Evolutionary conservation across 1,140 invertebrate genomes (phyloP).

Genomic region (Pentalonia nigronervosa): DNA sequence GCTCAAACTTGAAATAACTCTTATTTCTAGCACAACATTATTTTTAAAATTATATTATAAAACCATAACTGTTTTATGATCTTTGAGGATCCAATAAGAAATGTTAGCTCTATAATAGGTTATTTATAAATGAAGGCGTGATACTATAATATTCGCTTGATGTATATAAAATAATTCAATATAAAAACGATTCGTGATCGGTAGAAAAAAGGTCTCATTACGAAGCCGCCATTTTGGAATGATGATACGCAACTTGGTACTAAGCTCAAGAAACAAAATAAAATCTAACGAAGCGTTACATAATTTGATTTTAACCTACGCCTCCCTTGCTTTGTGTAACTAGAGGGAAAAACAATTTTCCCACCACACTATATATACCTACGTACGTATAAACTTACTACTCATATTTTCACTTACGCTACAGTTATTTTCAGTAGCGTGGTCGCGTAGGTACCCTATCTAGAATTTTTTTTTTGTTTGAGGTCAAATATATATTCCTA

Average conservation of each 20-base stretch:
- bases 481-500: not conserved
- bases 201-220: conserved; percentile 16
- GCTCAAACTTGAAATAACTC: not conserved
- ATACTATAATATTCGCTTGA: not conserved
- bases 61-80: not conserved
- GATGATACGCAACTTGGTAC: conserved; percentile 41
- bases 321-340: conserved; percentile 48
- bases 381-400: not conserved
- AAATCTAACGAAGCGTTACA: conserved; percentile 51
- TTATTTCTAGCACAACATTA: not conserved
- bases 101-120: not conserved
- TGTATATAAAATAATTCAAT: not conserved
- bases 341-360: conserved; percentile 52
- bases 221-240: conserved; percentile 42
- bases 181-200: conserved; percentile 29
- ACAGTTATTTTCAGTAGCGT: not conserved
- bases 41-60: not conserved
- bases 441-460: not conserved
- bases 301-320: conserved; percentile 53
- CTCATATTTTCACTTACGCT: conserved; percentile 16
- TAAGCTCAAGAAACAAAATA: conserved; percentile 41
- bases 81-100: not conserved
- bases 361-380: conserved; percentile 17
- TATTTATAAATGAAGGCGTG: conserved; percentile 1
- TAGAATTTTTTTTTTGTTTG: not conserved